These are phyloP conservation scores for Lepetodrilus schrolli DNA, from an alignment of 2,888 invertebrate genomes.

Conservation along the genomic window DNA sequence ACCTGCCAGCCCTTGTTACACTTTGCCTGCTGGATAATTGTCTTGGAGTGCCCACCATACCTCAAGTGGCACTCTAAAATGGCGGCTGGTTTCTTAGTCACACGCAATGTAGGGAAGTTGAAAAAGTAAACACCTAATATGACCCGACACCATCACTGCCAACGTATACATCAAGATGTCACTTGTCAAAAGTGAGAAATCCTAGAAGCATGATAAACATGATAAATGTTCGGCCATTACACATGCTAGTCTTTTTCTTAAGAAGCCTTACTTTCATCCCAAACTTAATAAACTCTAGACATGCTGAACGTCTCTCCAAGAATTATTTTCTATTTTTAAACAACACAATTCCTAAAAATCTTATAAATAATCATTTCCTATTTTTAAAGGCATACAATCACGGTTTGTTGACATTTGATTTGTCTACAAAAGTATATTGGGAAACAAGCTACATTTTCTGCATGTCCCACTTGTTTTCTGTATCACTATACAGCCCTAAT, in stretches of 20 bases:
- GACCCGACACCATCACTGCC: not conserved
- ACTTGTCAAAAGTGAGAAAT: conserved; percentile 19
- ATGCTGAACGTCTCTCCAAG: not conserved
- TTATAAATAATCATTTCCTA: not conserved
- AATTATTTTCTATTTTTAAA: not conserved
- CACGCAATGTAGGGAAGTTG: not conserved
- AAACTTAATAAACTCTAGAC: not conserved
- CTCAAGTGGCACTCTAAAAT: conserved; percentile 1
- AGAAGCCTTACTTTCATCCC: too few relatives aligned
- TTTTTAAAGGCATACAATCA: too few relatives aligned
- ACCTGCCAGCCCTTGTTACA: conserved; percentile 12
- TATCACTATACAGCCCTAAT: too few relatives aligned
- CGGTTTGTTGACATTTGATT: too few relatives aligned
- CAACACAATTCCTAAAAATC: not conserved
- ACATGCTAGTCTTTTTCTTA: not conserved
- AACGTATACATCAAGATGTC: conserved; percentile 20
- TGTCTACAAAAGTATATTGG: too few relatives aligned
- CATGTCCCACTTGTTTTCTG: too few relatives aligned
- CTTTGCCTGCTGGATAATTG: conserved; percentile 1
- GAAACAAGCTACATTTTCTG: too few relatives aligned
- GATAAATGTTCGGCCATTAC: conserved; percentile 20
- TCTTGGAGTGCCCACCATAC: conserved; percentile 20
- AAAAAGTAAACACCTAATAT: not conserved
- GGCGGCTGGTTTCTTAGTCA: not conserved
- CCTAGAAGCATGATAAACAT: not conserved